Conservation (phyloP, 2,888 invertebrate genomes). For the Microctonus brassicae region DNA sequence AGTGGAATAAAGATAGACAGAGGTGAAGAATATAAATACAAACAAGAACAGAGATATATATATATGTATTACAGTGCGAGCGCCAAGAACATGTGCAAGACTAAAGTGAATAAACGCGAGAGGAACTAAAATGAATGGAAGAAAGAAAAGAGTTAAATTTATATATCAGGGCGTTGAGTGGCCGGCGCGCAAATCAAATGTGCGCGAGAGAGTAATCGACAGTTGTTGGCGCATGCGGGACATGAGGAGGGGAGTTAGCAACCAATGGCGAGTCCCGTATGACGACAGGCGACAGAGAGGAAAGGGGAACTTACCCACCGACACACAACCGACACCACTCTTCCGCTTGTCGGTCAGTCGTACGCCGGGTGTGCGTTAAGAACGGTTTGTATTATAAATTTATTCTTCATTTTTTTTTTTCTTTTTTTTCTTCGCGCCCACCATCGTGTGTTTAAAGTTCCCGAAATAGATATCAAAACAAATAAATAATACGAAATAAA, state of each 20-base stretch:
- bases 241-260: conserved; percentile 10
- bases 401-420: too few relatives aligned
- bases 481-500: neutral
- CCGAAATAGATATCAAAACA: neutral
- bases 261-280: conserved; percentile 19
- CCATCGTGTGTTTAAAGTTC: neutral
- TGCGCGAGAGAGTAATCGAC: neutral
- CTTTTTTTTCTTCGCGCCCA: neutral
- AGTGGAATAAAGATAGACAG: neutral
- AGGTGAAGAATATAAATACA: neutral
- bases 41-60: neutral
- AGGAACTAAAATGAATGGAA: too few relatives aligned
- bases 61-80: too few relatives aligned
- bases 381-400: neutral
- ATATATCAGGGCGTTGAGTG: too few relatives aligned
- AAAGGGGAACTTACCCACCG: conserved; percentile 40
- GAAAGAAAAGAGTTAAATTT: too few relatives aligned
- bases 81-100: neutral
- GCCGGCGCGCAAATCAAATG: neutral
- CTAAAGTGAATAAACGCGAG: neutral
- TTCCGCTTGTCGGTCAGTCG: conserved; percentile 56
- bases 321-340: conserved; percentile 39
- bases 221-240: conserved; percentile 13
- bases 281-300: conserved; percentile 36
- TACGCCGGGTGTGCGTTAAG: conserved; percentile 59